Evolutionary conservation across 2,113 vertebrate genomes (phyloP).

Genomic region (Gymnogyps californianus): DNA sequence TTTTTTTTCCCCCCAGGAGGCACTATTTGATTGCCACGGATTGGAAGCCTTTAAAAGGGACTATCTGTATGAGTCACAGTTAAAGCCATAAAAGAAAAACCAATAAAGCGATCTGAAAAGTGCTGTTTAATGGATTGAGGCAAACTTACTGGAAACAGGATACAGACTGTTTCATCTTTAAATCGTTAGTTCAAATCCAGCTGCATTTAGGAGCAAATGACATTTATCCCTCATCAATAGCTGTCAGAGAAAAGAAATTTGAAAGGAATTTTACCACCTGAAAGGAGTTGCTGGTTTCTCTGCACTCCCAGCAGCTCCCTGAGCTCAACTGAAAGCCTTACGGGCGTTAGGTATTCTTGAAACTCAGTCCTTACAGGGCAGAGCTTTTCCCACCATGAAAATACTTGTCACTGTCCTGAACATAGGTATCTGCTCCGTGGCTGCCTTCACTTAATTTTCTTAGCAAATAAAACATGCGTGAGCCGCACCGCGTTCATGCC

Average conservation of each 20-base stretch:
- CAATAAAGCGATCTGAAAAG: constrained; percentile 44
- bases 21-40: neutral
- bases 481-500: rapidly evolving
- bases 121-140: constrained; percentile 41
- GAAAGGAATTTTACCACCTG: neutral
- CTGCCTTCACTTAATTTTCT: neutral
- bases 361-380: neutral
- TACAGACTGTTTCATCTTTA: neutral
- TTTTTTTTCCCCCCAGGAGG: neutral
- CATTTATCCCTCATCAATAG: neutral
- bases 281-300: neutral
- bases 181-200: neutral
- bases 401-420: neutral
- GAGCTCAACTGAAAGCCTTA: neutral
- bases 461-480: neutral
- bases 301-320: neutral
- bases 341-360: neutral
- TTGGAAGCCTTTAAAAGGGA: constrained; percentile 14
- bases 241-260: neutral
- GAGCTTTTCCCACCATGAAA: neutral
- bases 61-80: constrained; percentile 1
- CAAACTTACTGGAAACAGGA: constrained; percentile 37
- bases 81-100: constrained; percentile 31
- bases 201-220: neutral
- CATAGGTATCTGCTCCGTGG: neutral